These are phyloP conservation scores for Pantala flavescens DNA, from an alignment of 1,140 invertebrate species.

Conservation along the genomic window DNA sequence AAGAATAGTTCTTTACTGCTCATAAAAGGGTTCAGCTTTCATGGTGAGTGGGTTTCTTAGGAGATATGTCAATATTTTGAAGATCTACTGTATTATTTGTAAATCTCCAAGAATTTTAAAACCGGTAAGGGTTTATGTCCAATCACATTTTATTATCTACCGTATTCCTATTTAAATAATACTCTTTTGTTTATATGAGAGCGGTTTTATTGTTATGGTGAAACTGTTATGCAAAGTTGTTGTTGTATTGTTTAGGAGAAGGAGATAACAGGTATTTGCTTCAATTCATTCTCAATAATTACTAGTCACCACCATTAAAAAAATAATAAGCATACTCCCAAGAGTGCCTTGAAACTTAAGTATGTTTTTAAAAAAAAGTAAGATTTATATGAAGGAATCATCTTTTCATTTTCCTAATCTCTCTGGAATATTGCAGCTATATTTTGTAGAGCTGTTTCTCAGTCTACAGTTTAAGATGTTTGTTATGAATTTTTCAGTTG, in stretches of 20 bases:
- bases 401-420: background rate
- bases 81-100: no score
- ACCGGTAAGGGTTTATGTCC: background rate
- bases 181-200: background rate
- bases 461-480: no score
- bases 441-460: no score
- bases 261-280: background rate
- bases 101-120: background rate
- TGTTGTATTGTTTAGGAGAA: background rate
- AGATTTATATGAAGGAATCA: background rate
- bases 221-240: background rate
- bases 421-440: no score
- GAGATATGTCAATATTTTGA: no score
- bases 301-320: background rate
- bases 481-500: no score
- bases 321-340: background rate
- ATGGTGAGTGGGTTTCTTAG: no score
- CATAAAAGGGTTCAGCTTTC: no score
- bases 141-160: background rate
- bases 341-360: slow-evolving; percentile 1
- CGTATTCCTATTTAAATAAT: background rate
- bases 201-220: background rate
- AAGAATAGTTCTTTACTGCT: no score
- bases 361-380: background rate
- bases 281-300: background rate